Conservation (phyloP, 2,797 vertebrate species). For the Prionace glauca region DNA sequence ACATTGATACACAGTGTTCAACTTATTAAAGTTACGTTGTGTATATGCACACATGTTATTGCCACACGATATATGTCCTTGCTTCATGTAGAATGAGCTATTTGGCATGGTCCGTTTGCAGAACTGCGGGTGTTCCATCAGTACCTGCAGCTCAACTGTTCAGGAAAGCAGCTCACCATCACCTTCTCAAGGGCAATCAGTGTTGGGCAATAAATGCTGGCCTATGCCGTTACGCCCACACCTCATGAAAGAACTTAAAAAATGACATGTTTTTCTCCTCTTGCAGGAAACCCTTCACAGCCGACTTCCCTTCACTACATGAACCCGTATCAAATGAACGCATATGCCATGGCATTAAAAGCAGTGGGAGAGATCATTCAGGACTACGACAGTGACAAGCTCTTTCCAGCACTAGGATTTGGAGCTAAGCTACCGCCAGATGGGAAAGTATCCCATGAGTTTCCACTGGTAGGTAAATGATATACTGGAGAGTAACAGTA, state of each 20-base stretch:
- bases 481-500: conserved; percentile 1
- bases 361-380: conserved; percentile 97
- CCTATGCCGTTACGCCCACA: too few species aligned
- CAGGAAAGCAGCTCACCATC: too few species aligned
- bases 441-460: conserved; percentile 89
- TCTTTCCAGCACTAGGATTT: conserved; percentile 93
- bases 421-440: conserved; percentile 94
- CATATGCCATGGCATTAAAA: conserved; percentile 93
- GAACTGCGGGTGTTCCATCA: too few species aligned
- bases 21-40: background rate
- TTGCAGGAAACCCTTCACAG: conserved; percentile 78
- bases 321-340: conserved; percentile 95
- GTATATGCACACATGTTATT: background rate
- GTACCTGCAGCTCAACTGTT: too few species aligned
- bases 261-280: background rate
- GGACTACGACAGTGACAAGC: conserved; percentile 97
- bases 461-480: conserved; percentile 74
- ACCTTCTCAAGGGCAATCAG: too few species aligned
- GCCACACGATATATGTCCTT: background rate
- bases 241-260: too few species aligned
- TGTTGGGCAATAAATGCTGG: too few species aligned
- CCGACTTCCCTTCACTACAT: conserved; percentile 94
- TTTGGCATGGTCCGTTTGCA: background rate
- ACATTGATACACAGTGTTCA: background rate
- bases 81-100: background rate